phyloP scores from a whole-genome alignment of 2,113 vertebrate genomes.

The Bothrops jararaca region DNA sequence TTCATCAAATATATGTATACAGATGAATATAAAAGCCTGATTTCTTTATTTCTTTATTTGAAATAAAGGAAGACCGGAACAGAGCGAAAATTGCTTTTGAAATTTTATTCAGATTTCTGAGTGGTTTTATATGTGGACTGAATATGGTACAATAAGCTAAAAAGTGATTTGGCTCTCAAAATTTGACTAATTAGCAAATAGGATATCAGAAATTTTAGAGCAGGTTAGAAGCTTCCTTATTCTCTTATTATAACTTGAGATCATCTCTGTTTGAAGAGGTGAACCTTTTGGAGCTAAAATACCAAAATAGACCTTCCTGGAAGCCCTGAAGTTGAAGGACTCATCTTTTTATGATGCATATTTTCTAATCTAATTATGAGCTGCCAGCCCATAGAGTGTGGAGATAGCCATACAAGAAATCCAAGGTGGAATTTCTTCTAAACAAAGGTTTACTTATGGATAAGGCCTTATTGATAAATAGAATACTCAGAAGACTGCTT shows the following conservation, averaged over 20 bases:
- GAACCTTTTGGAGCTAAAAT: not conserved
- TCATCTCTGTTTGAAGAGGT: not conserved
- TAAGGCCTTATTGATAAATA: not conserved
- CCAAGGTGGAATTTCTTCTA: not conserved
- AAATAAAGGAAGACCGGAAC: not conserved
- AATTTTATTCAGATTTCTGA: not conserved
- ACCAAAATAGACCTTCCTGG: not conserved
- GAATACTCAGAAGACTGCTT: not conserved
- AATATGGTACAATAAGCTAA: not conserved
- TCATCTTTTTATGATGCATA: not conserved
- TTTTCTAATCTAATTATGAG: not conserved
- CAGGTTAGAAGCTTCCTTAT: not conserved
- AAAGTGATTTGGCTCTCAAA: not conserved
- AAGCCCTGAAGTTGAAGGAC: not conserved
- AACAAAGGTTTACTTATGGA: not conserved
- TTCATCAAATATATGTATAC: not conserved
- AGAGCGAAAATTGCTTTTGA: not conserved
- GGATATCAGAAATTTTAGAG: not conserved
- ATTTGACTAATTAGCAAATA: not conserved
- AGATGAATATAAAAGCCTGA: conserved; percentile 24
- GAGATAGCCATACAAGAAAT: not conserved
- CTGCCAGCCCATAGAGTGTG: not conserved
- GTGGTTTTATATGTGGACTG: not conserved
- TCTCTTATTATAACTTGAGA: not conserved
- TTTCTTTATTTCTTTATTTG: not conserved